Evolutionary conservation across 2,113 vertebrate species (phyloP).

Genomic region (Daphoenositta chrysoptera): DNA sequence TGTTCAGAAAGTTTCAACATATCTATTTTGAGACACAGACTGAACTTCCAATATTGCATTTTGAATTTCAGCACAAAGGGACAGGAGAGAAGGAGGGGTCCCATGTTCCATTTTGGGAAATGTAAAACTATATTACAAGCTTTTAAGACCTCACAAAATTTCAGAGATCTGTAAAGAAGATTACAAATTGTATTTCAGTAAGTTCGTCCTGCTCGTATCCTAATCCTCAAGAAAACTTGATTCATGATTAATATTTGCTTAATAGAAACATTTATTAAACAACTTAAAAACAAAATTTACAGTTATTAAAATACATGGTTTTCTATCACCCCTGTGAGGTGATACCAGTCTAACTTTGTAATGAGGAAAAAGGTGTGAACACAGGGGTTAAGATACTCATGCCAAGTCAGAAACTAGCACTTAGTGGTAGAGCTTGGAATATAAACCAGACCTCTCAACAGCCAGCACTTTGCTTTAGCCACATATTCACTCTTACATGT

Average conservation of each 20-base stretch:
- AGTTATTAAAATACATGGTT: neutral
- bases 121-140: neutral
- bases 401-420: neutral
- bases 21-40: neutral
- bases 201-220: neutral
- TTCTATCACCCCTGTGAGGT: neutral
- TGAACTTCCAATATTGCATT: neutral
- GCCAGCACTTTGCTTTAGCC: neutral
- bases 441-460: neutral
- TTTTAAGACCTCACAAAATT: neutral
- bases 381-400: neutral
- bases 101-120: neutral
- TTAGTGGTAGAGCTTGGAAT: neutral
- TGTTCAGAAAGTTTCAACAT: neutral
- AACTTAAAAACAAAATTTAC: neutral
- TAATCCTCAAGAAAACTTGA: neutral
- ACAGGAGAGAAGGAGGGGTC: neutral
- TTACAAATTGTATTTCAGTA: neutral
- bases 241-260: neutral
- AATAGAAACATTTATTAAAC: neutral
- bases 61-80: neutral
- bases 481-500: neutral
- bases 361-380: neutral
- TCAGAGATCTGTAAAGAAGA: neutral
- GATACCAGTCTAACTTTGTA: neutral